Evolutionary conservation across 2,797 vertebrate species (phyloP).

Genomic region (Synaphobranchus kaupii): DNA sequence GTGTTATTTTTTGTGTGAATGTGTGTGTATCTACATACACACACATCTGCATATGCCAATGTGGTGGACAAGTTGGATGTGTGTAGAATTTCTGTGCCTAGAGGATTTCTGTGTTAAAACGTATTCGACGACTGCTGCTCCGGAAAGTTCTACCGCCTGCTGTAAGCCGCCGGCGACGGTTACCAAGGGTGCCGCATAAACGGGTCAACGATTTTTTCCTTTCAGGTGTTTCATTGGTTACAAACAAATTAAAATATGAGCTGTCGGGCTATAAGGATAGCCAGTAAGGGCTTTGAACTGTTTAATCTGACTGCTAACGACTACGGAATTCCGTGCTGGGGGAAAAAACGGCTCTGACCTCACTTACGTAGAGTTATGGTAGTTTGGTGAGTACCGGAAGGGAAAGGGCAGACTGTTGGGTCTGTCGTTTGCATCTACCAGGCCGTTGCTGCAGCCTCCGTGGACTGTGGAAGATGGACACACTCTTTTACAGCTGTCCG

Average conservation of each 20-base stretch:
- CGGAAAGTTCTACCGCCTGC: background rate
- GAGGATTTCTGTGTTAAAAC: slow-evolving; percentile 10
- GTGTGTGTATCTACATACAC: background rate
- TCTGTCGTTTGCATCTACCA: background rate
- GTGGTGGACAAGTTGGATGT: slow-evolving; percentile 30
- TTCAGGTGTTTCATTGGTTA: slow-evolving; percentile 8
- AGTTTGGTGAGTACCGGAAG: background rate
- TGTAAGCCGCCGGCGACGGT: background rate
- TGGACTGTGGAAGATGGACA: background rate
- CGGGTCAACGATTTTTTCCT: background rate
- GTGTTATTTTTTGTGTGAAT: slow-evolving; percentile 13
- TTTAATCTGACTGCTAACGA: background rate
- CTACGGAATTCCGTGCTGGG: background rate
- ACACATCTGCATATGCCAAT: slow-evolving; percentile 18
- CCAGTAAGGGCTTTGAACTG: background rate
- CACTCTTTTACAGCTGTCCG: background rate
- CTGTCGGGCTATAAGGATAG: background rate
- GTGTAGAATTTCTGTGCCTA: slow-evolving; percentile 33
- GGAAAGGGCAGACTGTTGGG: background rate
- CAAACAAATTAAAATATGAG: slow-evolving; percentile 1
- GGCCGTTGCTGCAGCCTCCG: background rate
- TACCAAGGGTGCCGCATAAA: background rate
- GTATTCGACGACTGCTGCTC: slow-evolving; percentile 13
- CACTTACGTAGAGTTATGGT: background rate
- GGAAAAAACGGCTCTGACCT: background rate